phyloP scores from a whole-genome alignment of 2,888 invertebrate genomes.

The Petrolisthes cinctipes region DNA sequence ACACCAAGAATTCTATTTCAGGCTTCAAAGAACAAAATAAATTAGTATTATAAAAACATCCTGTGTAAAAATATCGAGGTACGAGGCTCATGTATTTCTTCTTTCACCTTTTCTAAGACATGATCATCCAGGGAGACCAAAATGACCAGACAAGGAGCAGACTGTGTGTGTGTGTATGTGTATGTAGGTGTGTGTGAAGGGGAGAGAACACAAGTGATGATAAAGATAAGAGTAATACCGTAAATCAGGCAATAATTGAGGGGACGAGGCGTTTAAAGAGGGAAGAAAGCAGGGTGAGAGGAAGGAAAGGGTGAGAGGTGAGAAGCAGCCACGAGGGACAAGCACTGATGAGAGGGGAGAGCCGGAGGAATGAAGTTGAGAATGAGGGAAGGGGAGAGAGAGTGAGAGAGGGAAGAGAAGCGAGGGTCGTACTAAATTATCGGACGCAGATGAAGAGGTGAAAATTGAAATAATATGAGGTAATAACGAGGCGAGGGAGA shows the following conservation, averaged over 20 bases:
- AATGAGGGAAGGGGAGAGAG: conserved; percentile 18
- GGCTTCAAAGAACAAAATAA: background rate
- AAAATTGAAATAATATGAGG: background rate
- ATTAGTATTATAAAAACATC: too few relatives aligned
- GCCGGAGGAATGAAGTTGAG: conserved; percentile 22
- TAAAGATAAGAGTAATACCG: background rate
- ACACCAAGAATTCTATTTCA: background rate
- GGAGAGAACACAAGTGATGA: background rate
- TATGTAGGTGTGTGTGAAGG: background rate
- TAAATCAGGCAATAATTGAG: background rate
- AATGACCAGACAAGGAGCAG: background rate
- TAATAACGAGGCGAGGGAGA: background rate
- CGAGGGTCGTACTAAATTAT: background rate
- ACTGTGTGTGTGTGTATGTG: background rate
- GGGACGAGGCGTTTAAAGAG: conserved; percentile 4
- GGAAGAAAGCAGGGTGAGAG: conserved; percentile 12
- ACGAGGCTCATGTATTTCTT: background rate
- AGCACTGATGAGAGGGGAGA: conserved; percentile 1
- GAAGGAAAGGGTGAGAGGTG: conserved; percentile 25
- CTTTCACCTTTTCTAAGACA: background rate
- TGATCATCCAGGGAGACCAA: background rate
- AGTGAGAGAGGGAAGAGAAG: conserved; percentile 28
- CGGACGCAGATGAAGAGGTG: background rate
- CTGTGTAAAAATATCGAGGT: background rate
- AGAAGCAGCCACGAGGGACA: conserved; percentile 9